A percentile compares a stretch with the other conserved stretches of the same genome.
Evolutionary conservation across 2,888 invertebrate species (phyloP).

Genomic region (Trichogramma dendrolimi): DNA sequence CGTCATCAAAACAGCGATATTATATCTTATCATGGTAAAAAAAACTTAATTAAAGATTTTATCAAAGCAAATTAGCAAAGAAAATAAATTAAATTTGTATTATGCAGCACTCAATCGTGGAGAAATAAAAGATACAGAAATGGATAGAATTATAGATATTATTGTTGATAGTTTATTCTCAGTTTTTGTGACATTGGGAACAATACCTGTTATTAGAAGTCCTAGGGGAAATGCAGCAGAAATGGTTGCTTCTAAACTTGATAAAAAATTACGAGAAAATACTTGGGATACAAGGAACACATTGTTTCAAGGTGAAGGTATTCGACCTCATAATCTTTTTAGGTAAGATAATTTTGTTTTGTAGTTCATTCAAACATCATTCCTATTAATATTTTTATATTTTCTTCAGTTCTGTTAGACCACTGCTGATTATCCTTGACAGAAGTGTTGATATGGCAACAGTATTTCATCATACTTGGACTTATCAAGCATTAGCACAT

Average conservation of each 20-base stretch:
- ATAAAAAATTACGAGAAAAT: constrained; percentile 95
- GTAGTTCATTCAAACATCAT: background rate
- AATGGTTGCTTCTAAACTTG: constrained; percentile 94
- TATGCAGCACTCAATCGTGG: constrained; percentile 83
- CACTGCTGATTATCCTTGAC: constrained; percentile 87
- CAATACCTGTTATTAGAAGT: constrained; percentile 64
- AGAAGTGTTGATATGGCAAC: constrained; percentile 96
- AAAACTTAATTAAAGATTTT: constrained; percentile 4
- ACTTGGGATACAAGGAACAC: constrained; percentile 95
- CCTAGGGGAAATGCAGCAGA: constrained; percentile 96
- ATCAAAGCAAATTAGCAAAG: constrained; percentile 13
- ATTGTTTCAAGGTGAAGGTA: constrained; percentile 82
- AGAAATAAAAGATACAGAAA: constrained; percentile 91
- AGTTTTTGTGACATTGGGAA: constrained; percentile 93
- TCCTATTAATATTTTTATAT: background rate
- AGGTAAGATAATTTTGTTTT: constrained; percentile 42
- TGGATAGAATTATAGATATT: constrained; percentile 88
- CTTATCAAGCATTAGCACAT: constrained; percentile 96
- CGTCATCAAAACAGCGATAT: constrained; percentile 88
- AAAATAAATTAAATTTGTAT: constrained; percentile 9
- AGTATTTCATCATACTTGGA: constrained; percentile 98
- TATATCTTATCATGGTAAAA: constrained; percentile 84
- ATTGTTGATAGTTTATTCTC: constrained; percentile 97
- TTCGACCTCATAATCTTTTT: constrained; percentile 62
- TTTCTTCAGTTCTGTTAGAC: constrained; percentile 83